Evolutionary conservation across 2,888 invertebrate species (phyloP).

Genomic region (Macaria notata): DNA sequence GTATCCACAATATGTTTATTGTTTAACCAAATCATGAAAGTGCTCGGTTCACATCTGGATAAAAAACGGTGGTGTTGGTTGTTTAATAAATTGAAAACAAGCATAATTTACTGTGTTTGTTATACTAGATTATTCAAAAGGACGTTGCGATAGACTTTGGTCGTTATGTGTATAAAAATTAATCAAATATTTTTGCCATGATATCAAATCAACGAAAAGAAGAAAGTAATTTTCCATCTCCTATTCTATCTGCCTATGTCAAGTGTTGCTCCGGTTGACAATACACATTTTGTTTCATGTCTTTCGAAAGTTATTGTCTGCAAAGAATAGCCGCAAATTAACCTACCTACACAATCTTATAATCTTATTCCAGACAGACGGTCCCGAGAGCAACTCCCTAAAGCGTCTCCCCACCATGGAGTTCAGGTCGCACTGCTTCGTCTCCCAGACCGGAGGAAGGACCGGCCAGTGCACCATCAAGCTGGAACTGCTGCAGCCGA

Average conservation of each 20-base stretch:
- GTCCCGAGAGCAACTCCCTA: conserved; percentile 32
- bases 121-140: too few relatives aligned
- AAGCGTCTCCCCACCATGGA: conserved; percentile 42
- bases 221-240: too few relatives aligned
- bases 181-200: too few relatives aligned
- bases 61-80: neutral
- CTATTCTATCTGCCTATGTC: too few relatives aligned
- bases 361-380: conserved; percentile 37
- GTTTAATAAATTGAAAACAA: conserved; percentile 6
- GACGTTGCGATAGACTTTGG: too few relatives aligned
- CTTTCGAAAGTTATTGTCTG: too few relatives aligned
- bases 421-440: conserved; percentile 49
- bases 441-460: conserved; percentile 34
- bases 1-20: neutral
- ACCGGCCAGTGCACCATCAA: conserved; percentile 51
- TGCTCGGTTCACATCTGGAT: conserved; percentile 5
- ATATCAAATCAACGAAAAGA: too few relatives aligned
- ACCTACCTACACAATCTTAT: too few relatives aligned
- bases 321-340: too few relatives aligned
- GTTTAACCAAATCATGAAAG: neutral
- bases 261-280: too few relatives aligned
- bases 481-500: conserved; percentile 49
- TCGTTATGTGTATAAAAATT: too few relatives aligned
- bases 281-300: too few relatives aligned
- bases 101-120: neutral